phyloP scores from a whole-genome alignment of 2,113 vertebrate species.

The Phrynosoma blainvillii region DNA sequence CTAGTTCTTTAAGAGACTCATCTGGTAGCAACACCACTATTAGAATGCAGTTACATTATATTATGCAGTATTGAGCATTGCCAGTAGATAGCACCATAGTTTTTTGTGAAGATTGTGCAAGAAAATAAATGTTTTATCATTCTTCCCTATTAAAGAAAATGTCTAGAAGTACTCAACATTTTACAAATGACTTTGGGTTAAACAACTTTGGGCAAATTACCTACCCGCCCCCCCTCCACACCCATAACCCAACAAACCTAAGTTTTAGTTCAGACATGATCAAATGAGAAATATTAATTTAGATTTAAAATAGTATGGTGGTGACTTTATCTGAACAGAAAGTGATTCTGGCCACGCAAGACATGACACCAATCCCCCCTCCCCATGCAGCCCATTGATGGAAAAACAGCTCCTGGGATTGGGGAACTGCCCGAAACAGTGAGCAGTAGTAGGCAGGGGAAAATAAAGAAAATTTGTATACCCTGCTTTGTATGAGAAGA shows the following conservation, averaged over 20 bases:
- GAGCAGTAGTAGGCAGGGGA: not conserved
- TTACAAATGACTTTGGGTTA: not conserved
- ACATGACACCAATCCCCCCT: too few species aligned
- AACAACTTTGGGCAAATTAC: not conserved
- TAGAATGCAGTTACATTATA: not conserved
- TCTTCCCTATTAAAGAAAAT: not conserved
- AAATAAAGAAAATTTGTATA: not conserved
- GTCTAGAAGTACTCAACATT: not conserved
- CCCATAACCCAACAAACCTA: not conserved
- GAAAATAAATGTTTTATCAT: not conserved
- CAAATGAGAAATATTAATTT: not conserved
- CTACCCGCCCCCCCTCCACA: too few species aligned
- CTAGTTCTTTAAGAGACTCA: not conserved
- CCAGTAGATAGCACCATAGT: conserved; percentile 27
- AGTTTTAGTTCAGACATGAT: not conserved
- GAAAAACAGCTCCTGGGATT: too few species aligned
- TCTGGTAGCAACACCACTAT: not conserved
- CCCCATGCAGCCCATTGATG: too few species aligned
- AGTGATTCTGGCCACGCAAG: too few species aligned
- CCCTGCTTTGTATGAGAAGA: not conserved
- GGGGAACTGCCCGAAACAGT: too few species aligned
- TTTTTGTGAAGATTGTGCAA: not conserved
- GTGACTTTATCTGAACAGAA: too few species aligned
- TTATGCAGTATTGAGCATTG: conserved; percentile 14
- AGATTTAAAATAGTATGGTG: not conserved